A percentile compares a stretch with the other conserved stretches of the same genome.
phyloP scores from a whole-genome alignment of 2,888 invertebrate species.

The Clepsis dumicolana region DNA sequence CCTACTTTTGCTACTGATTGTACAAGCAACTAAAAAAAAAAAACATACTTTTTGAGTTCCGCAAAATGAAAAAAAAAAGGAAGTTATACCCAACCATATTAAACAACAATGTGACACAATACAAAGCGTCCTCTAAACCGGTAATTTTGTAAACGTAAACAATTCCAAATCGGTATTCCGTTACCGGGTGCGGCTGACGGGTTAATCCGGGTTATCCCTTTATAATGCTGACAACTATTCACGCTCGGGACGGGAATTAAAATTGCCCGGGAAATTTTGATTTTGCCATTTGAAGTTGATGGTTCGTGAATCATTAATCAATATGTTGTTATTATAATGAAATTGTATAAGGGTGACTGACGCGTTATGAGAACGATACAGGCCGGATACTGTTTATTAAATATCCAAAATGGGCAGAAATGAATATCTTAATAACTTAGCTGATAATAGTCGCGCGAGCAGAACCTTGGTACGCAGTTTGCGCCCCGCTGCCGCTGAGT shows the following conservation, averaged over 20 bases:
- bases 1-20: too few species aligned
- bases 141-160: conserved; percentile 7
- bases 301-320: conserved; percentile 2
- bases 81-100: too few species aligned
- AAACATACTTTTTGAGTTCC: too few species aligned
- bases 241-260: conserved; percentile 2
- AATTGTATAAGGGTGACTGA: background rate
- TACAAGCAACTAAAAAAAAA: too few species aligned
- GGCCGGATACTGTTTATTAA: background rate
- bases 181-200: conserved; percentile 7
- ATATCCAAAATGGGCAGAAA: too few species aligned
- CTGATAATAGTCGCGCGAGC: too few species aligned
- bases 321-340: background rate
- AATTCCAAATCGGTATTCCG: conserved; percentile 18
- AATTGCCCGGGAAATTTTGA: conserved; percentile 13
- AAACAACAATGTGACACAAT: background rate
- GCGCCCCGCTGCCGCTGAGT: too few species aligned
- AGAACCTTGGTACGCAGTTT: too few species aligned
- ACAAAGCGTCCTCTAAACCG: background rate
- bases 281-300: conserved; percentile 2
- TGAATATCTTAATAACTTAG: too few species aligned
- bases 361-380: background rate
- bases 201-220: conserved; percentile 31
- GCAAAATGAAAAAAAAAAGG: too few species aligned
- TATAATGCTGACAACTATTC: conserved; percentile 32